A percentile compares a stretch with the other conserved stretches of the same genome.
Conservation (phyloP, 2,888 invertebrate genomes). For the Limnephilus marmoratus region DNA sequence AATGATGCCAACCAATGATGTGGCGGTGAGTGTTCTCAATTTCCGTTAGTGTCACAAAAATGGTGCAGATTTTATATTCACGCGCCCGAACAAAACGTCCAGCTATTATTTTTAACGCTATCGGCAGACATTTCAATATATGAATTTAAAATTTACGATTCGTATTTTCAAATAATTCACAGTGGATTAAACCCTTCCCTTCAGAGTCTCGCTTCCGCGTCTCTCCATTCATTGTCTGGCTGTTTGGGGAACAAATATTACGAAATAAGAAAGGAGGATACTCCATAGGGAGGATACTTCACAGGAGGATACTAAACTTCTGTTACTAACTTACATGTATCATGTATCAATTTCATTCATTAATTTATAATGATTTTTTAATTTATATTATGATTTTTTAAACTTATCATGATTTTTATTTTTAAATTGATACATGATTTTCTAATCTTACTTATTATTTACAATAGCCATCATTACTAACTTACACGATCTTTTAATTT, state of each 20-base stretch:
- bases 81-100: neutral
- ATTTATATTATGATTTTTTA: too few species aligned
- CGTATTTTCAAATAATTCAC: constrained; percentile 8
- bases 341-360: too few species aligned
- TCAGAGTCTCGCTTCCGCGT: neutral
- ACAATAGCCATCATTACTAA: too few species aligned
- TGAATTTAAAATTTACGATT: constrained; percentile 43
- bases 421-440: too few species aligned
- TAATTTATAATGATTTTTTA: too few species aligned
- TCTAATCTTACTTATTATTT: too few species aligned
- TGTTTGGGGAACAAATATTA: neutral
- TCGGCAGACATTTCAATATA: constrained; percentile 44
- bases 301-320: too few species aligned
- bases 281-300: too few species aligned
- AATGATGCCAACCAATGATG: neutral
- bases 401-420: too few species aligned
- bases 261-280: neutral
- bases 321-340: too few species aligned
- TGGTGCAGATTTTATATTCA: neutral
- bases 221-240: neutral
- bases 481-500: too few species aligned
- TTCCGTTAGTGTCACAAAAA: constrained; percentile 8
- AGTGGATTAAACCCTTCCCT: constrained; percentile 33
- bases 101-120: constrained; percentile 36
- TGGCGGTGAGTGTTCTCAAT: neutral